Evolutionary conservation across 2,888 invertebrate genomes (phyloP).

Genomic region (Abscondita cerata): DNA sequence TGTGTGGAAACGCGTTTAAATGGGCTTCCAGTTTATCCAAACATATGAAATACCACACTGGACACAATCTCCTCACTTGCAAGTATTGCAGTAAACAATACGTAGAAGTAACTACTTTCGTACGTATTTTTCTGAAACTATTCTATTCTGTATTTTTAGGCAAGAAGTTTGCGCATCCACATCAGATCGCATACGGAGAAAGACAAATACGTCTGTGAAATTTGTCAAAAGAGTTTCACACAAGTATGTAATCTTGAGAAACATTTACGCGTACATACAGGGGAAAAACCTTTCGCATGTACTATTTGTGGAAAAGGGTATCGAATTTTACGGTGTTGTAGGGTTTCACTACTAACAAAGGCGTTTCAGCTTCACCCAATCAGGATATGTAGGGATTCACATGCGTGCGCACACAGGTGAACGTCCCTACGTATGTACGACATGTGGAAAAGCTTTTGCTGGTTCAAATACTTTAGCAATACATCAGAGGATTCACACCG

Average conservation of each 20-base stretch:
- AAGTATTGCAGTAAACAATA: conserved; percentile 60
- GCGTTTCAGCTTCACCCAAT: conserved; percentile 56
- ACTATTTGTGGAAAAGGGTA: conserved; percentile 58
- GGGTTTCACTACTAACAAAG: neutral
- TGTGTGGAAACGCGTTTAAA: conserved; percentile 61
- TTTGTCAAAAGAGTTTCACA: conserved; percentile 58
- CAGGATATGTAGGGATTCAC: conserved; percentile 59
- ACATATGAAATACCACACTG: conserved; percentile 63
- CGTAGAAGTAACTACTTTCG: conserved; percentile 54
- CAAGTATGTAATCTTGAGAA: conserved; percentile 59
- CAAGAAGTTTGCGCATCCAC: conserved; percentile 58
- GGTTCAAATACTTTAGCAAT: conserved; percentile 58
- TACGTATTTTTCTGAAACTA: no score
- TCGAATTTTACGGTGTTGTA: neutral
- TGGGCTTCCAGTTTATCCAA: conserved; percentile 62
- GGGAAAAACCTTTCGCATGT: conserved; percentile 58
- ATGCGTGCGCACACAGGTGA: conserved; percentile 60
- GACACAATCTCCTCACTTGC: conserved; percentile 59
- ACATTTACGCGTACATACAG: conserved; percentile 58
- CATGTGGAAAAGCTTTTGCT: conserved; percentile 59
- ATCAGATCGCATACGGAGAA: conserved; percentile 59
- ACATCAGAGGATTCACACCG: conserved; percentile 57
- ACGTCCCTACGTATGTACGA: conserved; percentile 57
- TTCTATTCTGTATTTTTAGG: conserved; percentile 40
- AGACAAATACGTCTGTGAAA: conserved; percentile 56